These are phyloP conservation scores for Burhinus bistriatus DNA, from an alignment of 2,113 vertebrate species.

Conservation along the genomic window DNA sequence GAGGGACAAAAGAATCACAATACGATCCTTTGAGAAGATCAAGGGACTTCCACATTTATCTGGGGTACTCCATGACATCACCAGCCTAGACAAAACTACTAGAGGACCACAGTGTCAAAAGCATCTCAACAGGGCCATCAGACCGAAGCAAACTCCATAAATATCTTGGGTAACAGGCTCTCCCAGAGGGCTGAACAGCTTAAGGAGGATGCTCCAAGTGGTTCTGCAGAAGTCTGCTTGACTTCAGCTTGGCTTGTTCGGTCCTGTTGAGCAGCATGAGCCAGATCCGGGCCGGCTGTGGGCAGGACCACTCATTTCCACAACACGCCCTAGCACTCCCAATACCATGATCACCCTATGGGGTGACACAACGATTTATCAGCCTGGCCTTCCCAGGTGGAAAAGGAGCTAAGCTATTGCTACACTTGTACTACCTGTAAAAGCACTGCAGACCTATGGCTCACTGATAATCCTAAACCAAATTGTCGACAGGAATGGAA, in stretches of 20 bases:
- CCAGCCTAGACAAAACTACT: not conserved
- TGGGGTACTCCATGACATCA: not conserved
- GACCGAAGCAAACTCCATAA: not conserved
- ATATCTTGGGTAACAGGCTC: fast-evolving
- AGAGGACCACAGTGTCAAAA: not conserved
- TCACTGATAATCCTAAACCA: not conserved
- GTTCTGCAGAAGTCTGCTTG: not conserved
- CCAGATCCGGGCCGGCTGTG: not conserved
- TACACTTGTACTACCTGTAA: not conserved
- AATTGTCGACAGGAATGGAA: not conserved
- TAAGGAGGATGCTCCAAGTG: fast-evolving
- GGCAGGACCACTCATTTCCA: not conserved
- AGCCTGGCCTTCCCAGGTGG: not conserved
- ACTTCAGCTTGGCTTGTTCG: not conserved
- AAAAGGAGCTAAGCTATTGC: not conserved
- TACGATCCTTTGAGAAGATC: not conserved
- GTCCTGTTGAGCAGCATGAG: not conserved
- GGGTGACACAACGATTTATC: not conserved
- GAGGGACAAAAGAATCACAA: not conserved
- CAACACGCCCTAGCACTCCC: not conserved
- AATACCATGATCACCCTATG: fast-evolving
- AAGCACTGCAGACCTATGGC: not conserved
- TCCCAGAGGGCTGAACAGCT: not conserved
- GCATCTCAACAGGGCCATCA: not conserved
- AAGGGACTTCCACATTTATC: not conserved